A percentile compares a stretch with the other conserved stretches of the same genome.
Conservation (phyloP, 2,113 vertebrate genomes). For the Nerophis ophidion region DNA sequence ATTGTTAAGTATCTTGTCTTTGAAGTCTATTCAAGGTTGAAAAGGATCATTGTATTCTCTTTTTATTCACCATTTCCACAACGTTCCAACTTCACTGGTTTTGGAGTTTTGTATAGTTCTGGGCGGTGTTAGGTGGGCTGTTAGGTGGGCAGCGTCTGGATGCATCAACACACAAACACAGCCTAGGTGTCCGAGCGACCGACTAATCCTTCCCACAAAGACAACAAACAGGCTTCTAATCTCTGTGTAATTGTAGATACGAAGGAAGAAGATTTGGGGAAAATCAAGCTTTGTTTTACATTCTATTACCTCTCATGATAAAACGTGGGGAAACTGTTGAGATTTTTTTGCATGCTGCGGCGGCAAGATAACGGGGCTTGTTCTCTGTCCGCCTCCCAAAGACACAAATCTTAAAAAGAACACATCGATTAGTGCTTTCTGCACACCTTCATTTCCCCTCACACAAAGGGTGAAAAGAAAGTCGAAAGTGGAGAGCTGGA, state of each 20-base stretch:
- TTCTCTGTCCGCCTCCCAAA: constrained; percentile 39
- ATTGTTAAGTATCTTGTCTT: too few relatives aligned
- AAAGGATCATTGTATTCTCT: too few relatives aligned
- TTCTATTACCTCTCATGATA: constrained; percentile 18
- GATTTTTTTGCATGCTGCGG: constrained; percentile 20
- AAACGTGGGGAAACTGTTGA: constrained; percentile 21
- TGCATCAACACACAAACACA: constrained; percentile 44
- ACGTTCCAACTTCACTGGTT: too few relatives aligned
- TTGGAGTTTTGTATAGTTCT: too few relatives aligned
- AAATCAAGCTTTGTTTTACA: constrained; percentile 12
- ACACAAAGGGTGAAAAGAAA: constrained; percentile 24
- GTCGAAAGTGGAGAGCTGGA: constrained; percentile 56
- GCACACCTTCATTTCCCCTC: constrained; percentile 57
- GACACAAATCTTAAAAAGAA: constrained; percentile 63
- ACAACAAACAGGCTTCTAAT: constrained; percentile 38
- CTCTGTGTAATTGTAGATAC: constrained; percentile 22
- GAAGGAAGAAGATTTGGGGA: constrained; percentile 7
- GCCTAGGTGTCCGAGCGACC: constrained; percentile 44
- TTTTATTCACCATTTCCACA: too few relatives aligned
- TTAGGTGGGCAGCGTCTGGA: constrained; percentile 53
- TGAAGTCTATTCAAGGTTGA: too few relatives aligned
- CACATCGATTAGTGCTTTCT: constrained; percentile 56
- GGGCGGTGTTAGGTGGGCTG: not conserved
- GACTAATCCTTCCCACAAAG: constrained; percentile 51
- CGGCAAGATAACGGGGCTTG: constrained; percentile 14